Base-by-base conservation (phyloP, 1,140 invertebrate genomes). In the Thaumatotibia leucotreta region DNA sequence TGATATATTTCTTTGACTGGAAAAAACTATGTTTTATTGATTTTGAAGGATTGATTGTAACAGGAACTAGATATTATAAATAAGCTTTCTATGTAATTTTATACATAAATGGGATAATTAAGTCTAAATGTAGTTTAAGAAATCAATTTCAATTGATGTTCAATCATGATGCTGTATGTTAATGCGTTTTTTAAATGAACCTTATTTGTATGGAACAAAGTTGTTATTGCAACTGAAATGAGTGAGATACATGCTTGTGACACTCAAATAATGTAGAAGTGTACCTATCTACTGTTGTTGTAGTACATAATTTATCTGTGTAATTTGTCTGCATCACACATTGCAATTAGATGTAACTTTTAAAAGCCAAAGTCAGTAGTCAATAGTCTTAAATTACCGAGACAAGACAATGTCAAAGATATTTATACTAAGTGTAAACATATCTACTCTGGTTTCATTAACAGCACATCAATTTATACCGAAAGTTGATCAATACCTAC, bases 21-120 rank as follows among this genome's bases (percentile, higher is more conserved):
- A 5, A 8, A 45, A 45, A 8, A 20, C n/a, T n/a, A 39, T 39
- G 6, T 39, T 39, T 39, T 39, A 39, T 11, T 39, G 14, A 39
- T 39, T 45, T 22, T 27, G 52, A 58, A 58, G 23, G n/a, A 58
- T 58, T 58, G 23, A 54, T 11, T 14, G 27, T 58, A 14, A 58
- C 23, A 14, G 24, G 27, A 29, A 58, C 27, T 58, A 58, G 52
- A 58, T 58, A 29, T 58, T 58, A 58, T 31, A 10, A 45, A 27
- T 58, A 27, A 58, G 23, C 24, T 58, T 58, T 58, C 24, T 31
- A 58, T 58, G 52, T 58, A 58, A 58, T 27, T 58, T 58, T 58
- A 29, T 58, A 58, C 52, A 58, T 58, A 29, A 58, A 58, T 58
- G 52, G 52, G 52, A 58, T 29, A 58, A 24, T 58, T 58, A 58